These are phyloP conservation scores for Hypocryptadius cinnamomeus DNA, from an alignment of 2,113 vertebrate genomes.

Conservation along the genomic window DNA sequence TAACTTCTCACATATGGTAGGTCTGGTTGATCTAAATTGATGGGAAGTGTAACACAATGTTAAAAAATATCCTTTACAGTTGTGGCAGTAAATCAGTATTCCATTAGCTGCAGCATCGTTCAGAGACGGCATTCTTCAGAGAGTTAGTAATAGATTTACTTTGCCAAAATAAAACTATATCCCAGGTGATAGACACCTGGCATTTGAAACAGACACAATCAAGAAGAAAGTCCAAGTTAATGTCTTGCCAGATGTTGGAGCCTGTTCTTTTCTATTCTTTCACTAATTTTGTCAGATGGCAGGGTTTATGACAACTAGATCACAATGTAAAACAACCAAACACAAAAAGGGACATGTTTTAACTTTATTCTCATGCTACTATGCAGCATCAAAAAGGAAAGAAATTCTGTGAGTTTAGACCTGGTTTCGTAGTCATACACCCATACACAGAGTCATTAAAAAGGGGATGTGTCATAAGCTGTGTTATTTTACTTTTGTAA, in stretches of 20 bases:
- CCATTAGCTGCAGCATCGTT: constrained; percentile 46
- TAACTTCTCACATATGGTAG: constrained; percentile 69
- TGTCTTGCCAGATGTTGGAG: constrained; percentile 37
- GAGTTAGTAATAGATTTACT: constrained; percentile 50
- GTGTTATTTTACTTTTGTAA: not conserved
- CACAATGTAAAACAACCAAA: not conserved
- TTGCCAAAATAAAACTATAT: constrained; percentile 51
- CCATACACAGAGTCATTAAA: not conserved
- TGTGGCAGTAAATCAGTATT: constrained; percentile 58
- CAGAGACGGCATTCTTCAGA: constrained; percentile 59
- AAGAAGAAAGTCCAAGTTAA: constrained; percentile 35
- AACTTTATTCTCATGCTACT: not conserved
- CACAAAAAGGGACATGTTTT: not conserved
- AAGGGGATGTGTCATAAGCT: not conserved
- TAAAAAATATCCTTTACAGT: constrained; percentile 60
- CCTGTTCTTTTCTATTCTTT: constrained; percentile 34
- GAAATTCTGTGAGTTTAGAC: not conserved
- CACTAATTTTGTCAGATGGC: not conserved
- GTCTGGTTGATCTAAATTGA: constrained; percentile 65
- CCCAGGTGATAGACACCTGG: constrained; percentile 62
- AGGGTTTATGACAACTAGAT: not conserved
- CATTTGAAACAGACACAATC: constrained; percentile 33
- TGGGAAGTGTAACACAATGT: constrained; percentile 57
- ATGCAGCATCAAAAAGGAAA: not conserved
- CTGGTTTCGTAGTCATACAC: not conserved